phyloP scores from a whole-genome alignment of 2,888 invertebrate species.

The Alcis repandata region DNA sequence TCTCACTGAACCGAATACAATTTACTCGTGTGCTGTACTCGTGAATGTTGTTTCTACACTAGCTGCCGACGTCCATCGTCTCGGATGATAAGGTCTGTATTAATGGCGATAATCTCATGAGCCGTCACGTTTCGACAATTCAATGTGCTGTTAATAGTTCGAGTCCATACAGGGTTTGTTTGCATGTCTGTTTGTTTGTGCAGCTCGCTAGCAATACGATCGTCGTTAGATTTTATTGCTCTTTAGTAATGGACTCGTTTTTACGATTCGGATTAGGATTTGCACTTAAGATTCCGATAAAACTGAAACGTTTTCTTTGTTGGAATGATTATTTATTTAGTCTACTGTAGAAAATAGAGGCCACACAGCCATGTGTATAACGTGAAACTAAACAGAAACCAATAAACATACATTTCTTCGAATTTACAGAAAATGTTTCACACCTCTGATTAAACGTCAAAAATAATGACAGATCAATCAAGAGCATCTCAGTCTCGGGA shows the following conservation, averaged over 20 bases:
- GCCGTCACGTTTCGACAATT: constrained; percentile 78
- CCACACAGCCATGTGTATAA: constrained; percentile 13
- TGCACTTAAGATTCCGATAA: constrained; percentile 62
- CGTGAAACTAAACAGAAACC: constrained; percentile 16
- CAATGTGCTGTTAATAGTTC: constrained; percentile 69
- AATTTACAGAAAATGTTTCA: constrained; percentile 23
- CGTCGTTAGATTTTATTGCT: constrained; percentile 69
- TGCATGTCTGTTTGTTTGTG: constrained; percentile 61
- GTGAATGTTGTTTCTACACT: constrained; percentile 28
- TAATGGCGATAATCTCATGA: constrained; percentile 63
- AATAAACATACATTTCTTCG: neutral
- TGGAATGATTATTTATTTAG: constrained; percentile 60
- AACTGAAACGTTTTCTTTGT: constrained; percentile 66
- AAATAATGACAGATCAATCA: constrained; percentile 5
- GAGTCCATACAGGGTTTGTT: constrained; percentile 69
- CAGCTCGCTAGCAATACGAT: constrained; percentile 47
- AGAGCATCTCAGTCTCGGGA: no score
- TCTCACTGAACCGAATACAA: neutral
- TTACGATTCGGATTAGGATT: constrained; percentile 44
- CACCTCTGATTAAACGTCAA: constrained; percentile 25
- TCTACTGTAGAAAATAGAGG: constrained; percentile 40
- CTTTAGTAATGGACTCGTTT: constrained; percentile 57
- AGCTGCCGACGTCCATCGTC: constrained; percentile 20
- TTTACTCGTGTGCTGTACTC: constrained; percentile 7
- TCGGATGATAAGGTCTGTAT: constrained; percentile 61